These are phyloP conservation scores for Macrosiphum euphorbiae DNA, from an alignment of 2,888 invertebrate species.

Conservation along the genomic window DNA sequence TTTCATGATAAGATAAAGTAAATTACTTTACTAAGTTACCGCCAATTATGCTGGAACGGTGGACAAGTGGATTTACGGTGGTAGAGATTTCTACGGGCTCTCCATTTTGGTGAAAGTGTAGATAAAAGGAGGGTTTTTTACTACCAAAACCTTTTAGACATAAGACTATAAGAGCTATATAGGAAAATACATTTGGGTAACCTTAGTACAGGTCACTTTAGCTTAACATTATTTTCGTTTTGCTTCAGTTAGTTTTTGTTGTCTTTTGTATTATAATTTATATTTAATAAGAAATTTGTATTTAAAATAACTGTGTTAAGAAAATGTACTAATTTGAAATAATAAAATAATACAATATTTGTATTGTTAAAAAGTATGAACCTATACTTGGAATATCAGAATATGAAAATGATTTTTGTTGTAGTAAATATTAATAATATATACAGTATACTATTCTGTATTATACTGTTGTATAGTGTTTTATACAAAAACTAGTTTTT, in stretches of 20 bases:
- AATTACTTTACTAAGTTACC: slow-evolving; percentile 1
- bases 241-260: neutral
- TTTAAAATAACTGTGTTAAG: neutral
- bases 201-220: slow-evolving; percentile 39
- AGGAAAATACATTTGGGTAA: slow-evolving; percentile 27
- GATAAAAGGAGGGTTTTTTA: slow-evolving; percentile 42
- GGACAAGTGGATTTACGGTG: slow-evolving; percentile 16
- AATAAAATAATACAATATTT: neutral
- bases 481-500: neutral
- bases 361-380: neutral
- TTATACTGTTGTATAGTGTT: neutral
- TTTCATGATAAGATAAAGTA: neutral
- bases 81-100: neutral
- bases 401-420: neutral
- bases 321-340: neutral
- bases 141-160: slow-evolving; percentile 51
- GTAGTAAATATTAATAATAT: neutral
- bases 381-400: neutral
- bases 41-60: neutral
- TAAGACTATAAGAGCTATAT: neutral
- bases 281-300: neutral
- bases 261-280: neutral
- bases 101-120: slow-evolving; percentile 27
- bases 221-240: slow-evolving; percentile 35
- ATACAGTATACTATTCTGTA: neutral